A percentile compares a stretch with the other conserved stretches of the same genome.
These are phyloP conservation scores for Agonopterix subpropinquella DNA, from an alignment of 2,888 invertebrate genomes.

Conservation along the genomic window DNA sequence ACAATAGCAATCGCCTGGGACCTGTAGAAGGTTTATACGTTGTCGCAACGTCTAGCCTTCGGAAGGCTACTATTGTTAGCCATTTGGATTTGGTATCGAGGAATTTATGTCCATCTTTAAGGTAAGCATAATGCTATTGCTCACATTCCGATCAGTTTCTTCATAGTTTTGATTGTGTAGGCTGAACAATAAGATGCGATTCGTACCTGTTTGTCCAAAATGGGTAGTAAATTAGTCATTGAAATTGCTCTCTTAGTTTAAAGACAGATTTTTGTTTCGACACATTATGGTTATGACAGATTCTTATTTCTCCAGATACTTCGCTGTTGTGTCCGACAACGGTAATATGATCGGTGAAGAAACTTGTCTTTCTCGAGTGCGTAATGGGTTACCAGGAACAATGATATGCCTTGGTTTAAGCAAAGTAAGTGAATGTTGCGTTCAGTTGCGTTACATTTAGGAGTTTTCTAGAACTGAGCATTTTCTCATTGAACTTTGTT, in stretches of 20 bases:
- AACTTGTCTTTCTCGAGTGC: background rate
- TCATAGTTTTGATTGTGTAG: no score
- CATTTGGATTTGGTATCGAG: slow-evolving; percentile 25
- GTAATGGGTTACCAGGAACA: background rate
- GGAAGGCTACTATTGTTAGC: slow-evolving; percentile 10
- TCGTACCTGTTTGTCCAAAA: no score
- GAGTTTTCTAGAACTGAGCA: background rate
- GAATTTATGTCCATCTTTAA: slow-evolving; percentile 24
- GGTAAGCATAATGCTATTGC: slow-evolving; percentile 15
- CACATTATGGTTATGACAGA: no score
- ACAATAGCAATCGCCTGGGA: slow-evolving; percentile 15
- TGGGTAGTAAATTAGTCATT: no score
- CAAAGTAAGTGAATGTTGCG: background rate
- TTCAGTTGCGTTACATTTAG: background rate
- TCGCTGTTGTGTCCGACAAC: background rate
- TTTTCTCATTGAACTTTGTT: background rate
- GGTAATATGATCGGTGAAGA: background rate
- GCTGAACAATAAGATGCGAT: no score
- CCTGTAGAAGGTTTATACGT: slow-evolving; percentile 27
- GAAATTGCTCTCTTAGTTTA: no score
- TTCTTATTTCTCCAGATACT: background rate
- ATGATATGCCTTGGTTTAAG: background rate
- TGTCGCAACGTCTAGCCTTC: slow-evolving; percentile 8
- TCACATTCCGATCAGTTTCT: background rate
- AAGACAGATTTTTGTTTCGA: no score